Percentiles rank a stretch among this genome's conserved stretches.
These are phyloP conservation scores for Leptoteleia sp. DNA, from an alignment of 1,140 invertebrate genomes.

Conservation along the genomic window DNA sequence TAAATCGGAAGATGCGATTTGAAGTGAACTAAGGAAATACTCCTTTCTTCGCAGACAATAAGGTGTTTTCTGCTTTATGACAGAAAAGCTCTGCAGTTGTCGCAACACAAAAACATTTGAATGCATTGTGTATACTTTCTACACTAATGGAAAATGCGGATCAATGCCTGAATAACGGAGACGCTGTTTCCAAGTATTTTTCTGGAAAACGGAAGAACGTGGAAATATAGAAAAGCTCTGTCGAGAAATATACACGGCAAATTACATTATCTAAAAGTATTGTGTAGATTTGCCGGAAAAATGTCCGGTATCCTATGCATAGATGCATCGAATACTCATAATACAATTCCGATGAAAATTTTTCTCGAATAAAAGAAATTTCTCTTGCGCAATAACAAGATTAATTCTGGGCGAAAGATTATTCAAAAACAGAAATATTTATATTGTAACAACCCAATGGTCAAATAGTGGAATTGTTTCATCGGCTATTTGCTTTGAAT, in stretches of 20 bases:
- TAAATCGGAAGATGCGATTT: constrained; percentile 1
- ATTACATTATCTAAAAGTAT: constrained; percentile 25
- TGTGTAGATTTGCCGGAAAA: constrained; percentile 14
- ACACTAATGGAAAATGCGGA: constrained; percentile 56
- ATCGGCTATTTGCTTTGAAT: too few relatives aligned
- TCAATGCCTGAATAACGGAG: constrained; percentile 49
- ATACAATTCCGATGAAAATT: background rate
- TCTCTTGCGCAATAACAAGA: too few relatives aligned
- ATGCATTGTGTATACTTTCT: constrained; percentile 44
- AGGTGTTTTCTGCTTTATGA: constrained; percentile 16
- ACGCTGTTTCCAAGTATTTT: constrained; percentile 41
- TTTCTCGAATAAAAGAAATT: too few relatives aligned
- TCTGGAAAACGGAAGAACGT: constrained; percentile 18
- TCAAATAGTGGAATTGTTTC: too few relatives aligned
- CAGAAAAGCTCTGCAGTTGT: constrained; percentile 31
- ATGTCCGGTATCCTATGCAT: background rate
- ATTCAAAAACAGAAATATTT: too few relatives aligned
- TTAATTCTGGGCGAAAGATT: too few relatives aligned
- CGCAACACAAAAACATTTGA: constrained; percentile 49
- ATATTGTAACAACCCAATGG: too few relatives aligned
- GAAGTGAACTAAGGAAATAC: constrained; percentile 20
- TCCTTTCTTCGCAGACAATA: constrained; percentile 14
- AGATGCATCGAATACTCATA: background rate
- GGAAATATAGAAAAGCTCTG: constrained; percentile 27
- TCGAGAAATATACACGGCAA: constrained; percentile 31